Conservation (phyloP, 2,888 invertebrate species). For the Yponomeuta plumbellus region DNA sequence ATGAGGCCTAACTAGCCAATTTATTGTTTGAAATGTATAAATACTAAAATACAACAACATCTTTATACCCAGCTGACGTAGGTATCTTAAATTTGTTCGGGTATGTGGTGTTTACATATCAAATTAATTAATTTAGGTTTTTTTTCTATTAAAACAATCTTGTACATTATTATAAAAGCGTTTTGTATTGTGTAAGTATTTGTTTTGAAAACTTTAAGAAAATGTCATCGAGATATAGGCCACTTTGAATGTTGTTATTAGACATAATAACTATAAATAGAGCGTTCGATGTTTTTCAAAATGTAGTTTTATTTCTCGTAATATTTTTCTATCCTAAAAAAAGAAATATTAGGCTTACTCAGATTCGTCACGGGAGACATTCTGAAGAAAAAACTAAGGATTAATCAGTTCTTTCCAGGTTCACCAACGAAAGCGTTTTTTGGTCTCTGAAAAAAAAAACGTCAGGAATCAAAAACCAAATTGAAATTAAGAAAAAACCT, state of each 20-base stretch:
- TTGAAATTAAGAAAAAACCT: too few relatives aligned
- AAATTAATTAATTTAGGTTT: not conserved
- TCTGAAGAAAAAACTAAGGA: too few relatives aligned
- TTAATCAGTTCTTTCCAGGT: too few relatives aligned
- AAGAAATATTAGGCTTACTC: too few relatives aligned
- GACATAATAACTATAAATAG: slow-evolving; percentile 53
- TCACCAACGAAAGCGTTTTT: too few relatives aligned
- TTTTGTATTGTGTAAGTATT: not conserved
- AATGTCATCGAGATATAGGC: slow-evolving; percentile 27
- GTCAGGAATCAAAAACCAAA: too few relatives aligned
- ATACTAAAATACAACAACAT: too few relatives aligned
- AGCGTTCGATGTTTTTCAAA: slow-evolving; percentile 69
- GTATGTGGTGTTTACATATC: slow-evolving; percentile 3
- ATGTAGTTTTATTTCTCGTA: slow-evolving; percentile 38
- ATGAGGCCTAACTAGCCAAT: too few relatives aligned
- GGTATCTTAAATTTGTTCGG: not conserved
- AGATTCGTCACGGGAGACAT: too few relatives aligned
- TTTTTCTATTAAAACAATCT: not conserved
- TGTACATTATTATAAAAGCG: not conserved
- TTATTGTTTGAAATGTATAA: too few relatives aligned
- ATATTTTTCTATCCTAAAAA: not conserved
- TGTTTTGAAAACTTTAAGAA: not conserved
- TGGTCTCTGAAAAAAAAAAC: too few relatives aligned
- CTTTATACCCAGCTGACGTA: not conserved
- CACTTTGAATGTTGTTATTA: slow-evolving; percentile 71